Evolutionary conservation across 1,140 invertebrate genomes (phyloP).

Genomic region (Pseudomyrmex cubaensis): DNA sequence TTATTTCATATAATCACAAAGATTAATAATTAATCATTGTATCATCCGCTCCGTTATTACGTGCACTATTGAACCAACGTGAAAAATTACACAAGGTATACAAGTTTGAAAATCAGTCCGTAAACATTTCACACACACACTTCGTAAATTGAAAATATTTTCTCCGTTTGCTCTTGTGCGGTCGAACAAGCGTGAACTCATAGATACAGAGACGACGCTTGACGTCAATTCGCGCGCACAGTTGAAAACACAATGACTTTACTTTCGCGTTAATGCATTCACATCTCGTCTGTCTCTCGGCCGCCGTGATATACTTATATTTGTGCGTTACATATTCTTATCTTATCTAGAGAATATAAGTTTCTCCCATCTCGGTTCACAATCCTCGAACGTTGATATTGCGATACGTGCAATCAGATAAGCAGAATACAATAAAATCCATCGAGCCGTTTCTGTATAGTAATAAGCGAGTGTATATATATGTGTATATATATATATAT

Average conservation of each 20-base stretch:
- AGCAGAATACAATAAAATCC: slow-evolving; percentile 4
- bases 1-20: neutral
- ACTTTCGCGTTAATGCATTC: neutral
- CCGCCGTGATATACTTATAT: neutral
- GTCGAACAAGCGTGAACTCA: neutral
- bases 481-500: too few relatives aligned
- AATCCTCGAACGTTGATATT: slow-evolving; percentile 18
- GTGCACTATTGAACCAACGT: neutral
- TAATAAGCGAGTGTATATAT: neutral
- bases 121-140: slow-evolving; percentile 2
- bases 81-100: neutral
- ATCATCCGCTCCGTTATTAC: neutral
- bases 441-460: neutral
- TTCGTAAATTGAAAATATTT: neutral
- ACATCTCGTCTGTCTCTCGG: neutral
- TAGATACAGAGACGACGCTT: neutral
- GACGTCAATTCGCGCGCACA: neutral
- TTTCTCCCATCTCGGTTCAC: too few relatives aligned
- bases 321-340: neutral
- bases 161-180: neutral
- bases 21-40: slow-evolving; percentile 15
- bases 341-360: slow-evolving; percentile 2
- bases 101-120: neutral
- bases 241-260: neutral
- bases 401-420: slow-evolving; percentile 11